Base-by-base conservation (phyloP, 2,113 vertebrate genomes). In the Eleginops maclovinus region DNA sequence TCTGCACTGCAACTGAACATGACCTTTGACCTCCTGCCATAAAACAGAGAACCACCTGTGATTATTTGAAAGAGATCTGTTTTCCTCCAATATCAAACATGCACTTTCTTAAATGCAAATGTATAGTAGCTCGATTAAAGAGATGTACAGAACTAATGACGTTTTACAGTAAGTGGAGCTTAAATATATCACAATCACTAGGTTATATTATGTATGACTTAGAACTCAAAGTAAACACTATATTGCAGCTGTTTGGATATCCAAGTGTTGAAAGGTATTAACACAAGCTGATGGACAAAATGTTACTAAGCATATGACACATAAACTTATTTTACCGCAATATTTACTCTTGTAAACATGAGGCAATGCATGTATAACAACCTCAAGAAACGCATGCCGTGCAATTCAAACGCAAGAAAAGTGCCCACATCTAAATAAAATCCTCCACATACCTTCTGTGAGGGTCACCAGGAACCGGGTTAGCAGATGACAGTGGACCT, bases 401-500 rank as follows among this genome's bases (percentile, higher is more conserved):
- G 26, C 14, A 16, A 3, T 1, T 13, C 13, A 4, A 3, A 4
- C 8, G 13, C 13, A 17, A 19, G 0, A 2, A 17, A 56, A 31
- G 51, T 24, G 4, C 5, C 2, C 3, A 1, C 1, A 13, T 4
- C 15, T 17, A 50, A 36, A 22, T 36, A 0, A 12, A 74, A 11
- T 22, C 3, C 2, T 24, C 9, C 46, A 49, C 12, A 36, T 80
- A 87, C 85, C 83, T 86, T 46, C 14, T 4, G 31, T 43, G 11
- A 19, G 7, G 22, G 12, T 54, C 17, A 14, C 14, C 9, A 24
- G 60, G 1, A n/a, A 15, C 8, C 24, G 0, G 40, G 24, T 40
- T 0, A 12, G 46, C 0, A 24, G 70, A 26, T n/a, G 55, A 59
- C 60, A 54, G 60, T n/a, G 12, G 54, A 49, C 36, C 68, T 16